Base-by-base conservation (phyloP, 2,113 vertebrate genomes). In the Ptyas mucosa region DNA sequence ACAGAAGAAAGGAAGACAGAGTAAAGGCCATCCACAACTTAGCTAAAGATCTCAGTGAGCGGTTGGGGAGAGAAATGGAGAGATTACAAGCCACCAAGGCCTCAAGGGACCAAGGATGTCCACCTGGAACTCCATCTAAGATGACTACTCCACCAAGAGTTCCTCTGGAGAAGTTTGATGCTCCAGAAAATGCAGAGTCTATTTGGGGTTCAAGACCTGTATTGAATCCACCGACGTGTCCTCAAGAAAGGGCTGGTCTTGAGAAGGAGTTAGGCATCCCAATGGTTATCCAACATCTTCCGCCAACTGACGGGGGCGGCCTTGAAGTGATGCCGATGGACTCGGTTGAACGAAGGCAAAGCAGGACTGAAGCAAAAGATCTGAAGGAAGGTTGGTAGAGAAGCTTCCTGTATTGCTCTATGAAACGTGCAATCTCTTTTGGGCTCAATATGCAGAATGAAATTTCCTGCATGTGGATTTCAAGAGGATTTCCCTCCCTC, bases 1-100 rank as follows among this genome's bases (percentile, higher is more conserved):
- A 89, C 0, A 93, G 91, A 29, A 92, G 86, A 64, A 97, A 95
- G 61, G 91, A 94, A 92, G 96, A 97, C 6, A 95, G 55, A 92
- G 94, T 98, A 51, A 97, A 96, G 93, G 96, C 97, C 11, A 94
- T 98, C 64, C 96, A 95, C 0, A 89, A 26, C 6, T 97, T 95
- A 0, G 97, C 97, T 2, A 90, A 91, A 9, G 93, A 96, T 43
- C 97, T 98, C 34, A 94, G 92, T 53, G 95, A 95, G 18, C 96
- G 97, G 11, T 90, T 98, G 11, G 97, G 98, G 0, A 0, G 92
- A 46, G 96, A 97, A 90, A 96, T 96, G 0, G 87, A 89, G 54
- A 96, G 95, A 29, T 95, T 98, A 89, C 87, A 54, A 39, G 92
- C 69, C 75, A 81, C 8, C 11, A 93, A 52, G 87, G 90, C 23